phyloP scores from a whole-genome alignment of 2,888 invertebrate genomes.

The Himalopsyche japonica region DNA sequence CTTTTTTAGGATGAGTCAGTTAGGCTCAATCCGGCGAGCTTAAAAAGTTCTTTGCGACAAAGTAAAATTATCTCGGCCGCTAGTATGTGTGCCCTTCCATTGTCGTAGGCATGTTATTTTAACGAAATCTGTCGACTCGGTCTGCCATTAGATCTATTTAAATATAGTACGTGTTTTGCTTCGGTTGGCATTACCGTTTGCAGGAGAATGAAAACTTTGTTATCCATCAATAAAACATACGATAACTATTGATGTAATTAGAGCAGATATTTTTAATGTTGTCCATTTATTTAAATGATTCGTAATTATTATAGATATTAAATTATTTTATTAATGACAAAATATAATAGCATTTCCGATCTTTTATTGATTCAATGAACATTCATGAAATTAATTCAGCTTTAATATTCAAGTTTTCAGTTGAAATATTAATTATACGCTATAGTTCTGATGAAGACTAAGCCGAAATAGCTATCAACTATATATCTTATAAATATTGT shows the following conservation, averaged over 20 bases:
- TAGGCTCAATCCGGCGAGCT: not conserved
- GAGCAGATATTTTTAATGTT: not conserved
- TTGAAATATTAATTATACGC: too few species aligned
- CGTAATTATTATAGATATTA: too few species aligned
- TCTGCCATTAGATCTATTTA: not conserved
- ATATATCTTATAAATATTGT: too few species aligned
- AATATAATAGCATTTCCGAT: too few species aligned
- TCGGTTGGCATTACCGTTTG: slow-evolving; percentile 2
- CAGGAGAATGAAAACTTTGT: not conserved
- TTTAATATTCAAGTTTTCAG: too few species aligned
- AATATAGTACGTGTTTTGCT: not conserved
- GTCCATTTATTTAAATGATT: too few species aligned
- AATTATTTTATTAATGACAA: too few species aligned
- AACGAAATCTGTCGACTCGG: not conserved
- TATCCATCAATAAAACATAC: not conserved
- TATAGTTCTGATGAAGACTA: too few species aligned
- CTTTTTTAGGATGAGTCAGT: not conserved
- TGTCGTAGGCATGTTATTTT: not conserved
- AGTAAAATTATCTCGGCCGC: not conserved
- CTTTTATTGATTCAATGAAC: too few species aligned
- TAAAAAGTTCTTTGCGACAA: not conserved
- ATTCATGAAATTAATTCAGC: too few species aligned
- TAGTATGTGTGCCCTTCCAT: not conserved
- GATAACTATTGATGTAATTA: not conserved
- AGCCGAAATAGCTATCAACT: too few species aligned